phyloP scores from a whole-genome alignment of 2,113 vertebrate species.

The Capricornis sumatraensis region DNA sequence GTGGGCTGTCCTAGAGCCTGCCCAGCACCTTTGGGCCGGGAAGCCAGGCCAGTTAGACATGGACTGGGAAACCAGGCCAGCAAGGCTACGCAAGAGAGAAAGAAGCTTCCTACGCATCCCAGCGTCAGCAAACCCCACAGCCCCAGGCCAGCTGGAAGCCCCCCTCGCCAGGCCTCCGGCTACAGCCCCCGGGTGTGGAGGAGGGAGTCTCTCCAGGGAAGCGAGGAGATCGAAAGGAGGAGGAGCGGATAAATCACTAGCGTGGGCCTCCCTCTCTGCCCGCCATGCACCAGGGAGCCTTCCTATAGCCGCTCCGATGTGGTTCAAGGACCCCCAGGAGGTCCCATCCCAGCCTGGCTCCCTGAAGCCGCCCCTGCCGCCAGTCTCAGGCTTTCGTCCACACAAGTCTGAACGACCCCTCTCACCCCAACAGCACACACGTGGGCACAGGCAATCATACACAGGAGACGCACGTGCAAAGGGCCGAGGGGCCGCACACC shows the following conservation, averaged over 20 bases:
- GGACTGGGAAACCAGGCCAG: neutral
- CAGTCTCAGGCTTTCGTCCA: neutral
- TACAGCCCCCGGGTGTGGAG: neutral
- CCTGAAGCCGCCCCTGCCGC: neutral
- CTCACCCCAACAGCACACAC: neutral
- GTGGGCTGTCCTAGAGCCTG: rapidly evolving
- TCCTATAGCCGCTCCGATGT: neutral
- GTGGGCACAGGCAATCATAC: rapidly evolving
- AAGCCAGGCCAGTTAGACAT: neutral
- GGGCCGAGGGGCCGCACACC: no score
- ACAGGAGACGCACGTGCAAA: neutral
- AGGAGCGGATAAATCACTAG: neutral
- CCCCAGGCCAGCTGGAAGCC: neutral
- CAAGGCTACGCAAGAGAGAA: neutral
- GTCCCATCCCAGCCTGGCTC: neutral
- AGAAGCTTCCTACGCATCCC: neutral
- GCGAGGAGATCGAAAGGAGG: neutral
- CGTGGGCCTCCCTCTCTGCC: neutral
- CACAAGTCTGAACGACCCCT: neutral
- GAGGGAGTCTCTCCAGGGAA: constrained; percentile 22
- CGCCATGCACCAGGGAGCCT: constrained; percentile 34
- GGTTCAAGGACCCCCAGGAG: neutral
- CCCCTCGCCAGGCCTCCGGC: neutral
- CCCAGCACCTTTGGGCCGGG: neutral
- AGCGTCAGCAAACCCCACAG: neutral